Conservation (phyloP, 2,888 invertebrate genomes). For the Leptopterna dolabrata region DNA sequence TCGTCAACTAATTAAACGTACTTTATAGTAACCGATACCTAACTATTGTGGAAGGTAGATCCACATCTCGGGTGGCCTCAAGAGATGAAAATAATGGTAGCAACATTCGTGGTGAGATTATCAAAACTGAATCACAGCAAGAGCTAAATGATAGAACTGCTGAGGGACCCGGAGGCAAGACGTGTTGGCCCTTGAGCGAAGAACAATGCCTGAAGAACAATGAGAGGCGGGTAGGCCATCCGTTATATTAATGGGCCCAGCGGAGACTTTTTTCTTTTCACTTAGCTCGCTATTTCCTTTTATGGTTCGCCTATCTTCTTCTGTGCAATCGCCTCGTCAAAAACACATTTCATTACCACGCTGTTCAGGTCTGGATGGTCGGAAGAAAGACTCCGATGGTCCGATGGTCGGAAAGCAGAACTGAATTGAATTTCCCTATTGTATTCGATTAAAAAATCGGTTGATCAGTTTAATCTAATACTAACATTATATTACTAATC, state of each 20-base stretch:
- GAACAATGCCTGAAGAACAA: constrained; percentile 33
- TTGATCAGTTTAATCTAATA: no score
- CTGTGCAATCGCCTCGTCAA: background rate
- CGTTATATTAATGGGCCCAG: constrained; percentile 32
- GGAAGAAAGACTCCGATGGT: no score
- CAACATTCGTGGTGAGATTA: background rate
- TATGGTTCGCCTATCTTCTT: constrained; percentile 20
- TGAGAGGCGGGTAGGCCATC: constrained; percentile 20
- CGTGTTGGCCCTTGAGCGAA: constrained; percentile 29
- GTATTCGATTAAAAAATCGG: no score
- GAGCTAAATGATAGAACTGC: background rate
- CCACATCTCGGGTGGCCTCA: no score
- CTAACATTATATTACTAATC: no score
- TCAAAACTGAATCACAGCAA: background rate
- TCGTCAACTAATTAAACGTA: no score
- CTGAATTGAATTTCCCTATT: no score
- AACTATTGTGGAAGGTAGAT: no score
- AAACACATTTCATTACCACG: background rate
- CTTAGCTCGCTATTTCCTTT: constrained; percentile 38
- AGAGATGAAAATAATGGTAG: no score
- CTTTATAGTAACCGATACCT: no score
- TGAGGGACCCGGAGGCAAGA: background rate
- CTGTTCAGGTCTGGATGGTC: no score
- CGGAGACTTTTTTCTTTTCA: constrained; percentile 34
- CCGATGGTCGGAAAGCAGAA: no score